A percentile compares a stretch with the other conserved stretches of the same genome.
These are phyloP conservation scores for Eupeodes luniger DNA, from an alignment of 2,888 invertebrate genomes.

Conservation along the genomic window DNA sequence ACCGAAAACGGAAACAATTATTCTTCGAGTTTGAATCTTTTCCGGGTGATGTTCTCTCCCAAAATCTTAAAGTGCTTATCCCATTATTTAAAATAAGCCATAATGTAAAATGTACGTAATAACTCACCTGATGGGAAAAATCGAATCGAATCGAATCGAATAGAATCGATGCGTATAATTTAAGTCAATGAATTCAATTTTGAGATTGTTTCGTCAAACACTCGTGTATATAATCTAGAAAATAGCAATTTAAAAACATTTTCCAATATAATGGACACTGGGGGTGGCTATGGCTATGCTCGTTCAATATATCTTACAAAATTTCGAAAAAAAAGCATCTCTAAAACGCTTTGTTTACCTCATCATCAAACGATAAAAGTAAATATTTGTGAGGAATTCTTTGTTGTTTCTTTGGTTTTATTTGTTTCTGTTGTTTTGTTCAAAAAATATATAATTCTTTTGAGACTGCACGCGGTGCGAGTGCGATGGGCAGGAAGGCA, in stretches of 20 bases:
- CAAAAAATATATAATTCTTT: conserved; percentile 41
- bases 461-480: conserved; percentile 4
- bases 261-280: background rate
- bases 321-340: conserved; percentile 19
- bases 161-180: background rate
- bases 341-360: conserved; percentile 59
- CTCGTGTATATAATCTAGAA: conserved; percentile 23
- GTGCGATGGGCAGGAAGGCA: conserved; percentile 8
- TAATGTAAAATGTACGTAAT: conserved; percentile 22
- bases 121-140: conserved; percentile 49
- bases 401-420: background rate
- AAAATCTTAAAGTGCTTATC: background rate
- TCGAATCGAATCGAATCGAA: background rate
- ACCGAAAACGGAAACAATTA: background rate
- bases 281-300: background rate
- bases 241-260: background rate
- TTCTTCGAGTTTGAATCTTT: conserved; percentile 7
- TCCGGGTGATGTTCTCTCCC: conserved; percentile 1
- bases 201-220: conserved; percentile 42
- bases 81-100: background rate
- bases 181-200: conserved; percentile 41
- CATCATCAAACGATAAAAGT: conserved; percentile 56
- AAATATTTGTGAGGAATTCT: conserved; percentile 53
- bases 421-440: conserved; percentile 29
- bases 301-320: background rate